Evolutionary conservation across 2,797 vertebrate genomes (phyloP), one percentile per base, ranked within the genome.

Genomic region (Pangasius sanitwongsei): DNA sequence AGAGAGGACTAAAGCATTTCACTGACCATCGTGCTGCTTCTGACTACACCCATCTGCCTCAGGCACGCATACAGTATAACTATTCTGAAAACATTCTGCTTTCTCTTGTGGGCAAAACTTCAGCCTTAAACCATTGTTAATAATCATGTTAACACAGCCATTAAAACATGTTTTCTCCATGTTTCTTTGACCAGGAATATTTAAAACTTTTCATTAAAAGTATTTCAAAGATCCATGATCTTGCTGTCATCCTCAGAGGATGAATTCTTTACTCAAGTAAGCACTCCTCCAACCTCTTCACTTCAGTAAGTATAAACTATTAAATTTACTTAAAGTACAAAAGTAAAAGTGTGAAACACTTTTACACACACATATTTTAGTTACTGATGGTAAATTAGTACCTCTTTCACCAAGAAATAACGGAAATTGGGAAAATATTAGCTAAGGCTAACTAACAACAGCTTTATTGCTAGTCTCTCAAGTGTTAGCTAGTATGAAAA

Each of bases 21-120:
- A 57, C 55, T 72, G 86, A 87, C 75, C 86, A 86, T 87, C 37
- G 2, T 77, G n/a, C 63, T 34, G 75, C 59, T 67, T 69, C 11
- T 72, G 86, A 72, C 13, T 63, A 90, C 80, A 75, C 75, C 83
- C 63, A 87, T 90, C 67, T 83, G 82, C 81, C 23, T 87, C 37
- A 37, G 82, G 59, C 83, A 75, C 69, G 57, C 69, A 85, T 72
- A 87, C 87, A 81, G 57, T 89, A 37, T 25, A 87, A 83, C 83
- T 74, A 57, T 0, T 11, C 69, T 75, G 16, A 87, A 82, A 83
- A 37, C 88, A 67, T 48, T 74, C 81, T 75, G 59, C 18, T 77
- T 89, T 55, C 53, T 59, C 7, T 28, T 80, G 63, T 85, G 37
- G 8, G 34, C 34, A 59, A 50, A 23, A n/a, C 70, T 50, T 34